A percentile compares a stretch with the other conserved stretches of the same genome.
Evolutionary conservation across 2,113 vertebrate species (phyloP).

Genomic region (Hemiscyllium ocellatum): DNA sequence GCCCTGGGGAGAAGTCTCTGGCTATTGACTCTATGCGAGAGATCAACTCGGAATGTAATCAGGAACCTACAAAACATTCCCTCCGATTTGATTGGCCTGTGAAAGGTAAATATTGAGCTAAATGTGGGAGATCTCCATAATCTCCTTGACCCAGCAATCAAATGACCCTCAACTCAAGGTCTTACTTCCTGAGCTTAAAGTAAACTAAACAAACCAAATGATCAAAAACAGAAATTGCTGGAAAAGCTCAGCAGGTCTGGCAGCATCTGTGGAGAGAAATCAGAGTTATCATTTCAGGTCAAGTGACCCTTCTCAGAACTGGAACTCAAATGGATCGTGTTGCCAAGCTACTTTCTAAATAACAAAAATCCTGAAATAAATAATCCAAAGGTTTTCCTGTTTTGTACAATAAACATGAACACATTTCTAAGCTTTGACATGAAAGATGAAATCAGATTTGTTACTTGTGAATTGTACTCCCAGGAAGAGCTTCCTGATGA

Average conservation of each 20-base stretch:
- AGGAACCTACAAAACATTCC: not conserved
- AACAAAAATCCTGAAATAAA: not conserved
- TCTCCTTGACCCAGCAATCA: not conserved
- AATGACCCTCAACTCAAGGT: not conserved
- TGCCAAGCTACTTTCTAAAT: not conserved
- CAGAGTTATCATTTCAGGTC: too few species aligned
- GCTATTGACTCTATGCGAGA: too few species aligned
- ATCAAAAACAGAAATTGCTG: too few species aligned
- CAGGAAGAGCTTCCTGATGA: not conserved
- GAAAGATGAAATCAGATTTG: not conserved
- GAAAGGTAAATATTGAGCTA: not conserved
- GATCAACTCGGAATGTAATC: not conserved
- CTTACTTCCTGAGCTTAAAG: not conserved
- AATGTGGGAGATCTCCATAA: not conserved
- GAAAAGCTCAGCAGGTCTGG: too few species aligned
- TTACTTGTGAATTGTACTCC: not conserved
- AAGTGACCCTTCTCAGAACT: too few species aligned
- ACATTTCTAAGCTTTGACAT: not conserved
- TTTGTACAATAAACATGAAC: not conserved
- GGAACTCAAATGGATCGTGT: not conserved
- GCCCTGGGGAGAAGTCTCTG: too few species aligned
- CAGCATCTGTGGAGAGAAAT: too few species aligned
- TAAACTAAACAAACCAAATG: not conserved
- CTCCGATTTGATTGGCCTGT: not conserved
- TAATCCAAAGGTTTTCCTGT: not conserved